Evolutionary conservation across 2,113 vertebrate species (phyloP).

Genomic region (Rhinichthys klamathensis): DNA sequence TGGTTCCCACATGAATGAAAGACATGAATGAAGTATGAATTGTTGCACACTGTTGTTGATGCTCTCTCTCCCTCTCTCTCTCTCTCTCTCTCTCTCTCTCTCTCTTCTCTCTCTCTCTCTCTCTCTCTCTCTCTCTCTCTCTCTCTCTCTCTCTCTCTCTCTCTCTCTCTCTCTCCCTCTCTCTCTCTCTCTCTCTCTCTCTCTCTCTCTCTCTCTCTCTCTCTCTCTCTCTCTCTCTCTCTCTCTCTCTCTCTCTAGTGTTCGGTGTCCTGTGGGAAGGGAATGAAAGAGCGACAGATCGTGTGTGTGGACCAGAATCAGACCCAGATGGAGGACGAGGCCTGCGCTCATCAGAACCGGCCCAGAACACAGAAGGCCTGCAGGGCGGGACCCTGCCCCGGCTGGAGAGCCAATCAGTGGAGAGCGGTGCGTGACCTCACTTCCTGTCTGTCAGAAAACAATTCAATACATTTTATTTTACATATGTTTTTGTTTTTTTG

Average conservation of each 20-base stretch:
- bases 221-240: neutral
- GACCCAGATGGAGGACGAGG: conserved; percentile 75
- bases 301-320: conserved; percentile 80
- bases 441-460: conserved; percentile 55
- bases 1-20: too few relatives aligned
- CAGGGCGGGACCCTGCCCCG: conserved; percentile 82
- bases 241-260: conserved; percentile 76
- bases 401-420: conserved; percentile 90
- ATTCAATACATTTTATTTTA: too few relatives aligned
- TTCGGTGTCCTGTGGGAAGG: conserved; percentile 91
- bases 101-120: conserved; percentile 40
- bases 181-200: too few relatives aligned
- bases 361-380: conserved; percentile 85
- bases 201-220: too few relatives aligned
- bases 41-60: too few relatives aligned
- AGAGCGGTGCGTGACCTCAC: conserved; percentile 77
- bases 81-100: conserved; percentile 36
- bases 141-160: conserved; percentile 38
- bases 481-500: too few relatives aligned
- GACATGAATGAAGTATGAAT: too few relatives aligned
- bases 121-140: conserved; percentile 35
- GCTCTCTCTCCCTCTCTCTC: neutral
- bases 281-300: conserved; percentile 85
- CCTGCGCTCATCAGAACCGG: conserved; percentile 80
- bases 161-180: too few relatives aligned